phyloP scores from a whole-genome alignment of 2,888 invertebrate species.

The Apocheima hispidaria region DNA sequence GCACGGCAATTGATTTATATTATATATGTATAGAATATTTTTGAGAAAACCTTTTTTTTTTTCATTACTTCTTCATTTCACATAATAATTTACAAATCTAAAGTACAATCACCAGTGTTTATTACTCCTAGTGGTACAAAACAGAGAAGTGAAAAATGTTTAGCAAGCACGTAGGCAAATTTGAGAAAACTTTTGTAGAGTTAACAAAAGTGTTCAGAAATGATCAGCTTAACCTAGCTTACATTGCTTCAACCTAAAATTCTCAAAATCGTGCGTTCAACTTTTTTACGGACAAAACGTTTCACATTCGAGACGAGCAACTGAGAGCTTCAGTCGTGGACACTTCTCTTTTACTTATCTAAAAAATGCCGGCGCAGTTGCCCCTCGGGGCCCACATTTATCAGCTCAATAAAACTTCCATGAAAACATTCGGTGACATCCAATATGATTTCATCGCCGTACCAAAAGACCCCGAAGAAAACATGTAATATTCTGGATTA shows the following conservation, averaged over 20 bases:
- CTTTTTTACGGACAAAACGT: slow-evolving; percentile 12
- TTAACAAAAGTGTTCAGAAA: background rate
- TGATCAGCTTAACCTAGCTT: background rate
- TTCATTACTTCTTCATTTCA: too few species aligned
- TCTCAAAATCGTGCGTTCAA: slow-evolving; percentile 1
- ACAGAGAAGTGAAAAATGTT: too few species aligned
- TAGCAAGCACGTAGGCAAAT: too few species aligned
- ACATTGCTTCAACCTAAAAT: background rate
- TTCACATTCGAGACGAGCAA: slow-evolving; percentile 19
- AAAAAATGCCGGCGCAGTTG: slow-evolving; percentile 69
- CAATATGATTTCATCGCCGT: slow-evolving; percentile 77
- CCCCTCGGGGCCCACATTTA: slow-evolving; percentile 76
- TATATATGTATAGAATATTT: too few species aligned
- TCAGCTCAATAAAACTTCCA: slow-evolving; percentile 79
- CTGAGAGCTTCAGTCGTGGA: slow-evolving; percentile 41
- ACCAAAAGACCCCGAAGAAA: slow-evolving; percentile 63
- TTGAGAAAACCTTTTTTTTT: too few species aligned
- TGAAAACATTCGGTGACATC: slow-evolving; percentile 79
- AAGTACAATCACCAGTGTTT: too few species aligned
- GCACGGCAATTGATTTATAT: too few species aligned
- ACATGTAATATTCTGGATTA: slow-evolving; percentile 69
- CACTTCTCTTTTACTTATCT: slow-evolving; percentile 68
- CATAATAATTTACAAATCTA: too few species aligned
- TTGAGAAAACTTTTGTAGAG: too few species aligned
- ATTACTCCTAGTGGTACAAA: too few species aligned